A percentile compares a stretch with the other conserved stretches of the same genome.
These are phyloP conservation scores for Elaphurus davidianus DNA, from an alignment of 2,113 vertebrate species.

Conservation along the genomic window DNA sequence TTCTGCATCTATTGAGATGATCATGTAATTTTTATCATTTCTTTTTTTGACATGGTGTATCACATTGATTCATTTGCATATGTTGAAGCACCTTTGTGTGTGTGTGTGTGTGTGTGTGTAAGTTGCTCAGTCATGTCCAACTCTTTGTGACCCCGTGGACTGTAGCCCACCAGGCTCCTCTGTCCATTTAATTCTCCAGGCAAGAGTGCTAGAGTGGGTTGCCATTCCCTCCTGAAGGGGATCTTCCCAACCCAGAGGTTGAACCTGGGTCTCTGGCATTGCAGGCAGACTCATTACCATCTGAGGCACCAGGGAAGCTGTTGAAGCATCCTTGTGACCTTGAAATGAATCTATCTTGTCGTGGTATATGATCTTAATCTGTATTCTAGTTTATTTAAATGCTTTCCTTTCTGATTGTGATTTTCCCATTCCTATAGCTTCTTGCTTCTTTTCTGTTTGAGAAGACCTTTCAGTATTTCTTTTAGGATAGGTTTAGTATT, in stretches of 20 bases:
- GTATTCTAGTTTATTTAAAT: background rate
- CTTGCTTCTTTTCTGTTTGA: background rate
- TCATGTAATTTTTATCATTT: background rate
- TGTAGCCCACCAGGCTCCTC: too few species aligned
- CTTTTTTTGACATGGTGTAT: background rate
- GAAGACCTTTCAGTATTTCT: background rate
- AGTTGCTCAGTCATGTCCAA: too few species aligned
- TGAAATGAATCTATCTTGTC: background rate
- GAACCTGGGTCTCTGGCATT: too few species aligned
- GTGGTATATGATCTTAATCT: background rate
- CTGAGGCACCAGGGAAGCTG: too few species aligned
- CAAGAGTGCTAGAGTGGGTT: too few species aligned
- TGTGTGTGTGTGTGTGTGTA: background rate
- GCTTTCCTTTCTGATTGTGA: background rate
- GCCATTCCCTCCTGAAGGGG: too few species aligned
- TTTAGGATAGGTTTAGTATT: background rate
- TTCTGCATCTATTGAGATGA: background rate
- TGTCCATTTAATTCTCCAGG: too few species aligned
- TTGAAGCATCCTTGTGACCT: background rate
- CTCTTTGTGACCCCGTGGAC: too few species aligned
- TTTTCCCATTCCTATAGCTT: background rate
- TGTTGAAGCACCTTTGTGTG: background rate
- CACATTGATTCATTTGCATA: background rate
- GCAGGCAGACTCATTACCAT: too few species aligned
- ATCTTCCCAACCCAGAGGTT: too few species aligned